phyloP scores from a whole-genome alignment of 2,888 invertebrate species.

The Agapostemon virescens region DNA sequence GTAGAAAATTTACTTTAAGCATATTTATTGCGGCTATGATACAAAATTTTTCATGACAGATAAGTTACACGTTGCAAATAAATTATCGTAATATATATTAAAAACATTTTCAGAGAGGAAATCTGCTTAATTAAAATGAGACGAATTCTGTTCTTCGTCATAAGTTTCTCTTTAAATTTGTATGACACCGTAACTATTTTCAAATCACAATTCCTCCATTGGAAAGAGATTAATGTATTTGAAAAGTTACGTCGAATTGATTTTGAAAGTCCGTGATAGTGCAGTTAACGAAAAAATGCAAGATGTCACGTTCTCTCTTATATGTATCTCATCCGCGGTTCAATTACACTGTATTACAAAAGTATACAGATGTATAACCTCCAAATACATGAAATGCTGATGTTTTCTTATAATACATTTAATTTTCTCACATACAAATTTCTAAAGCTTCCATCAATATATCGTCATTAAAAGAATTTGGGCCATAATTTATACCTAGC shows the following conservation, averaged over 20 bases:
- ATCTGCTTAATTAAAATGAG: no score
- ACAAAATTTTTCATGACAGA: no score
- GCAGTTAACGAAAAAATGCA: neutral
- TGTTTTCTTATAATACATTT: conserved; percentile 4
- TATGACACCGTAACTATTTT: no score
- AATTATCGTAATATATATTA: no score
- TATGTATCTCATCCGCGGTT: neutral
- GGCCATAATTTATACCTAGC: neutral
- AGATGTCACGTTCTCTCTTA: neutral
- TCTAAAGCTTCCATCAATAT: neutral
- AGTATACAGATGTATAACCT: conserved; percentile 30
- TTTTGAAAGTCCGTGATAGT: neutral
- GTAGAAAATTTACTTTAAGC: no score
- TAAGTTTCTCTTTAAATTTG: neutral
- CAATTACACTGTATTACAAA: neutral
- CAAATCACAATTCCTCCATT: no score
- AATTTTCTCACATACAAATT: neutral
- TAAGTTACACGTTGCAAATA: no score
- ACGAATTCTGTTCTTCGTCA: no score
- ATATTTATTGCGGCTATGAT: no score
- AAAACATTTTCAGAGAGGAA: no score
- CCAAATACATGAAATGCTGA: neutral
- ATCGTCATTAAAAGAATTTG: neutral
- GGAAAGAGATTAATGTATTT: no score
- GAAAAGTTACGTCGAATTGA: no score